phyloP scores from a whole-genome alignment of 2,888 invertebrate species.

The Eristalis arbustorum region DNA sequence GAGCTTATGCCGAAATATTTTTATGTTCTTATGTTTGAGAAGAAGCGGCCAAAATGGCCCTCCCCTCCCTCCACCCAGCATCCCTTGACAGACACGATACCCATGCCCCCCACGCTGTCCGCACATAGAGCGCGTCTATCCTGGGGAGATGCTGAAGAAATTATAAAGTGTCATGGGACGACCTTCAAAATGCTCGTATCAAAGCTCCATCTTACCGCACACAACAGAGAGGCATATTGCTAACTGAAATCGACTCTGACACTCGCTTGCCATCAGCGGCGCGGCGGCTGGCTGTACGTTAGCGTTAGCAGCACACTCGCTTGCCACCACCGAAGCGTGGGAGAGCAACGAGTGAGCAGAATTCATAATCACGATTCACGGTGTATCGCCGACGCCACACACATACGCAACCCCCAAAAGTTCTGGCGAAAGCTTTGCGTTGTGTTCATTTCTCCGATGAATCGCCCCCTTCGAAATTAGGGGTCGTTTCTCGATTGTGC shows the following conservation, averaged over 20 bases:
- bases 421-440: slow-evolving; percentile 23
- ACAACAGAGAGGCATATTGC: slow-evolving; percentile 22
- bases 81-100: neutral
- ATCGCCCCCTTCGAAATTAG: slow-evolving; percentile 55
- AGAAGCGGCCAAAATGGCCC: neutral
- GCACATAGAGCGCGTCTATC: slow-evolving; percentile 4
- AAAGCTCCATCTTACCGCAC: slow-evolving; percentile 53
- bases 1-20: slow-evolving; percentile 49
- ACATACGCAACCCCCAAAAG: neutral
- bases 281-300: slow-evolving; percentile 3
- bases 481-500: slow-evolving; percentile 39
- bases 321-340: slow-evolving; percentile 27
- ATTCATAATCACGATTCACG: slow-evolving; percentile 38
- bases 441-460: slow-evolving; percentile 50
- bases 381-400: neutral
- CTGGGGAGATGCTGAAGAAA: slow-evolving; percentile 38
- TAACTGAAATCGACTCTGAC: slow-evolving; percentile 35
- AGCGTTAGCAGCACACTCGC: neutral
- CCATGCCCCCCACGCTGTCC: slow-evolving; percentile 6
- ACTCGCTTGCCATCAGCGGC: slow-evolving; percentile 18
- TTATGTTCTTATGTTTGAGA: slow-evolving; percentile 32
- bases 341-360: slow-evolving; percentile 52
- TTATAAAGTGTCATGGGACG: slow-evolving; percentile 61
- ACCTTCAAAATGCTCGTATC: slow-evolving; percentile 62
- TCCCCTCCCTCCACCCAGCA: neutral